These are phyloP conservation scores for Peromyscus nudipes DNA, from an alignment of 2,797 vertebrate species.

Conservation along the genomic window DNA sequence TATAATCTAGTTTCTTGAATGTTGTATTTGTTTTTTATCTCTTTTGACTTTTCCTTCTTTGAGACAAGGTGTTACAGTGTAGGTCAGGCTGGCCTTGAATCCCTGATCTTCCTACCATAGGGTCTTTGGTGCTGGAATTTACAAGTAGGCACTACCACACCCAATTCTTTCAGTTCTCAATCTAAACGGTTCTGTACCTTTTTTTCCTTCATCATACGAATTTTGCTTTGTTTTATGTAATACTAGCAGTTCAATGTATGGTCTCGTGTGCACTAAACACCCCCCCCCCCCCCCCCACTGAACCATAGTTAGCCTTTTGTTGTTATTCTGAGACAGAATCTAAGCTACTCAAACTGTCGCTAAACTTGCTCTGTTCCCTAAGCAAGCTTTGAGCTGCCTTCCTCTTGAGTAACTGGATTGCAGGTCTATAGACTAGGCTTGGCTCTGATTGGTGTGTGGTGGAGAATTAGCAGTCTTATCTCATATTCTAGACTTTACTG, in stretches of 20 bases:
- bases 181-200: neutral
- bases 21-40: constrained; percentile 30
- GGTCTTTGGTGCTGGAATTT: neutral
- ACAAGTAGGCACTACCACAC: neutral
- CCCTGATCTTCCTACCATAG: neutral
- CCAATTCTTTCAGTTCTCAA: neutral
- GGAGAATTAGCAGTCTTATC: neutral
- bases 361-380: neutral
- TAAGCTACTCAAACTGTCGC: neutral
- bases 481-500: neutral
- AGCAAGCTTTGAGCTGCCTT: neutral
- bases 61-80: neutral
- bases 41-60: neutral
- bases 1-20: neutral
- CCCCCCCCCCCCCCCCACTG: too few relatives aligned
- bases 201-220: neutral
- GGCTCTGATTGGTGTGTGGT: neutral
- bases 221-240: neutral
- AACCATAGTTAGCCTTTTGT: neutral
- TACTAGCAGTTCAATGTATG: neutral
- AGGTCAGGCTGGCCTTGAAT: neutral
- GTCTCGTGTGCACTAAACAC: neutral
- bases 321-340: neutral
- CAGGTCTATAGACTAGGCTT: neutral
- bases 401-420: neutral